Base-by-base conservation (phyloP, 2,888 invertebrate genomes). In the Bombylius discolor region DNA sequence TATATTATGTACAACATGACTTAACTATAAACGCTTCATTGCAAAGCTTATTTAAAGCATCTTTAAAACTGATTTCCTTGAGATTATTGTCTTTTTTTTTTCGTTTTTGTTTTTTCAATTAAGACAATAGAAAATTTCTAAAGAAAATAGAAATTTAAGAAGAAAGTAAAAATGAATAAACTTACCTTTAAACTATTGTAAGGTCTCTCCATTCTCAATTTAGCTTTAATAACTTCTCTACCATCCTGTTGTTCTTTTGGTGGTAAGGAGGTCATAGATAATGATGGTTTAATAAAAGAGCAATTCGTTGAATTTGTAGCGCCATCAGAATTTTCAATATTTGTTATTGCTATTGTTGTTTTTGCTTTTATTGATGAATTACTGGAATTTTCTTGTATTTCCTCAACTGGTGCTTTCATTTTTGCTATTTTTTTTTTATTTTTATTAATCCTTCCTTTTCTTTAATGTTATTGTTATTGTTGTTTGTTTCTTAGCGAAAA, bases 251-350 rank as follows among this genome's bases (percentile, higher is more conserved):
- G 75, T 65, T 80, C 78, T 68, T 80, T 79, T 66, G 81, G 85
- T 65, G 84, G 81, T 73, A 90, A 79, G 67, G 89, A 89, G 68
- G 89, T 87, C 78, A 90, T 78, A 65, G 90, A 90, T 62, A 72
- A 62, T 34, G 74, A 74, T 53, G 68, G 67, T 64, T 71, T 71
- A 61, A 71, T 70, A 55, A 63, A 64, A 14, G 65, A 63, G 45
- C 55, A 50, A 13, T 11, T 55, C 42, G 55, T 50, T 11, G 39
- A 42, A 36, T 5, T 36, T 36, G 34, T 11, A 42, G 39, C 39
- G 5, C 9, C 11, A 42, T 5, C 12, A 42, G 39, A 8, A 42
- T 42, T 42, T 11, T 23, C 23, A 23, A 4, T 1, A 42, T 42
- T 42, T 42, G 39, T 42, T 11, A 11, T 42, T 42, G 39, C 3